A percentile compares a stretch with the other conserved stretches of the same genome.
Evolutionary conservation across 2,797 vertebrate genomes (phyloP).

Genomic region (Mycteria americana): DNA sequence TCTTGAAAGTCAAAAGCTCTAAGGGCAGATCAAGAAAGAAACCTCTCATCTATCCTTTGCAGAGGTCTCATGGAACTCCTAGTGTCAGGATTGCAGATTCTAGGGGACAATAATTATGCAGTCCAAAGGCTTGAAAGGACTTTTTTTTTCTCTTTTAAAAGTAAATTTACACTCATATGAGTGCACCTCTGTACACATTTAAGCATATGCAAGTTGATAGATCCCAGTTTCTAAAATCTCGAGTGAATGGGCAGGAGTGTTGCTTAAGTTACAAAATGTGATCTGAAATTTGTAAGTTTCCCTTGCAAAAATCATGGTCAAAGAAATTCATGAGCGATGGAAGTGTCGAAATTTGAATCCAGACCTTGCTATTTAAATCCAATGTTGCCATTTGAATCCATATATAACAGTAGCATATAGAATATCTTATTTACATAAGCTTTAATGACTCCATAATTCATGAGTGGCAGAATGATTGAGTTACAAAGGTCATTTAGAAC

Average conservation of each 20-base stretch:
- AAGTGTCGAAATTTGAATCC: not conserved
- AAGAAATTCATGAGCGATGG: not conserved
- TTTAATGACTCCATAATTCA: not conserved
- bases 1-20: not conserved
- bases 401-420: not conserved
- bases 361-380: not conserved
- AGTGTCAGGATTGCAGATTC: not conserved
- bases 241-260: fast-evolving
- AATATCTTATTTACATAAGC: not conserved
- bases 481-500: slow-evolving; percentile 19
- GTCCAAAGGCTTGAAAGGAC: not conserved
- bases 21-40: not conserved
- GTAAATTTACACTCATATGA: not conserved
- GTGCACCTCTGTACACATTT: not conserved
- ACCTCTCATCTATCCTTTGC: not conserved
- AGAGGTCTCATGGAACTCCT: not conserved
- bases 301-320: not conserved
- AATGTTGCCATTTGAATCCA: not conserved
- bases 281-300: not conserved
- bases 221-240: not conserved
- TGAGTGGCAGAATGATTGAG: slow-evolving; percentile 6
- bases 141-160: not conserved
- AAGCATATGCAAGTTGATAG: not conserved
- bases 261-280: not conserved
- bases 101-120: not conserved